Evolutionary conservation across 2,888 invertebrate species (phyloP), one percentile per base, ranked within the genome.

Genomic region (Heliconius charithonia): DNA sequence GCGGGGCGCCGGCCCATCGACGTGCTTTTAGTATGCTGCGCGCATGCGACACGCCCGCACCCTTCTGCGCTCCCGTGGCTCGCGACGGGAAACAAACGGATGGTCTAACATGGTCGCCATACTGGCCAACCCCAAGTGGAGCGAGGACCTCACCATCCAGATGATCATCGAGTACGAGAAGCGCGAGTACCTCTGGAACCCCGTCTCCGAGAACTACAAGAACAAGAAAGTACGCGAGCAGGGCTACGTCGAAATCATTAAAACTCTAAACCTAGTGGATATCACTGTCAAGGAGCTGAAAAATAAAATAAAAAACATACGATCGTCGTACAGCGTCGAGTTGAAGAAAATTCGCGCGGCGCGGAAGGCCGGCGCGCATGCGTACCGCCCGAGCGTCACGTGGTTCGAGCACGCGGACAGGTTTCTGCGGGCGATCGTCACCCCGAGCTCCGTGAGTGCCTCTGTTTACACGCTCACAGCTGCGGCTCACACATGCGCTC

Each of bases 11-110:
- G 90, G 89, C 88, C 92, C 93, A 94, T 93, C 94, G 94, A 94
- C 95, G 94, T 95, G 95, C 95, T 95, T 94, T 95, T 95, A 95
- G 95, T 95, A 93, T 95, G 95, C 95, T 95, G 93, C 94, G 94
- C 95, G 95, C 95, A 94, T 95, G 95, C 95, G 94, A 92, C 92
- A 92, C 93, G 94, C 94, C 93, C 94, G 95, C 95, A 94, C 93
- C 91, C 93, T 92, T 92, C 92, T 92, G 90, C 87, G 92, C 91
- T 90, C 92, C 92, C 91, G 85, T 69, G 90, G 92, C 89, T 85
- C 84, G 78, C 83, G 85, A 85, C 88, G 84, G 85, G 85, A 84
- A 85, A 88, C 92, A 90, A 90, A 89, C 88, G 85, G 80, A 92
- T 93, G 93, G 87, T 89, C 86, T 90, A 90, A 87, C 88, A 94